Evolutionary conservation across 1,140 invertebrate species (phyloP).

Genomic region (Xylocopa sonorina): DNA sequence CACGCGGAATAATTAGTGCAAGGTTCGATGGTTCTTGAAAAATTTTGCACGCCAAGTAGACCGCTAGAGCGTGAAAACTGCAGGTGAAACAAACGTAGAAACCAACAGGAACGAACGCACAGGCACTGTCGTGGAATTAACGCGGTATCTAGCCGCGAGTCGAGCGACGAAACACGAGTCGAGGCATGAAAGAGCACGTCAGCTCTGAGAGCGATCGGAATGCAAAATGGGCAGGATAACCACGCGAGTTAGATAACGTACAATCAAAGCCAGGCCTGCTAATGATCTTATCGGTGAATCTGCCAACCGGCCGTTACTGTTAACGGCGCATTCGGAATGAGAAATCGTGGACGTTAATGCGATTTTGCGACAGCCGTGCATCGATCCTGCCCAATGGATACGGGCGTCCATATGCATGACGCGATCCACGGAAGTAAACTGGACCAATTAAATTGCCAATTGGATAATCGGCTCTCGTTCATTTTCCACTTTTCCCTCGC

Average conservation of each 20-base stretch:
- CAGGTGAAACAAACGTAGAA: too few relatives aligned
- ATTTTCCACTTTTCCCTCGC: background rate
- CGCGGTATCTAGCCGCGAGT: too few relatives aligned
- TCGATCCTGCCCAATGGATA: background rate
- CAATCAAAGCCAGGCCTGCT: constrained; percentile 24
- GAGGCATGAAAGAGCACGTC: background rate
- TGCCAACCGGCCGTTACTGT: background rate
- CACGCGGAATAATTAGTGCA: background rate
- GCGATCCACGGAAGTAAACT: background rate
- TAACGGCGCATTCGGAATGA: constrained; percentile 27
- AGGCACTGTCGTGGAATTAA: too few relatives aligned
- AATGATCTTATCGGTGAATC: constrained; percentile 32
- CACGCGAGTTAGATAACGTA: background rate
- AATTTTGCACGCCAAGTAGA: background rate
- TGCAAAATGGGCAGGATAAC: constrained; percentile 15
- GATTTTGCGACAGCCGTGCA: constrained; percentile 6
- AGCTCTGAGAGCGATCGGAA: background rate
- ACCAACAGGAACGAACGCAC: too few relatives aligned
- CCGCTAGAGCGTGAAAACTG: too few relatives aligned
- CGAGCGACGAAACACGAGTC: background rate
- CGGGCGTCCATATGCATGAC: background rate
- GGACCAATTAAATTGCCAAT: background rate
- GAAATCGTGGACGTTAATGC: constrained; percentile 36
- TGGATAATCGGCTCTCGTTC: background rate
- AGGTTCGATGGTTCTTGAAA: background rate